These are phyloP conservation scores for Mythimna vitellina DNA, from an alignment of 2,888 invertebrate genomes.

Conservation along the genomic window DNA sequence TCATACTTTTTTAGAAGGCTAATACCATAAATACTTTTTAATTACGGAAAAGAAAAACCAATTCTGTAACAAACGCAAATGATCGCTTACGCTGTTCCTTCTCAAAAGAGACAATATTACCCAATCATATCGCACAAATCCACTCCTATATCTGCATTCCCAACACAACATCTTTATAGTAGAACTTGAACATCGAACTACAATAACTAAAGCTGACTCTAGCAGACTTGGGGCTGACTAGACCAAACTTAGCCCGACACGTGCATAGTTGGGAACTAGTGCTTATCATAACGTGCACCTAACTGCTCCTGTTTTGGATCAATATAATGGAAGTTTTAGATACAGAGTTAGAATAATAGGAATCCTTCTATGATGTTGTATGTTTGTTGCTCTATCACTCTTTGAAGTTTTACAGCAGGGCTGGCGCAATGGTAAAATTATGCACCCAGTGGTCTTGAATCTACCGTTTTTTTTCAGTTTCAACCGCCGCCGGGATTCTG, in stretches of 20 bases:
- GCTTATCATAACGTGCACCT: conserved; percentile 33
- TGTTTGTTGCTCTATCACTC: not conserved
- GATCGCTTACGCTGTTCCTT: no score
- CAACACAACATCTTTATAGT: conserved; percentile 21
- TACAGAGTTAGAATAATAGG: not conserved
- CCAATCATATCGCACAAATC: not conserved
- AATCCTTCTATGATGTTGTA: not conserved
- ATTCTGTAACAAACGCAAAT: no score
- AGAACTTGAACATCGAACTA: conserved; percentile 21
- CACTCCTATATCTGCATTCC: conserved; percentile 6
- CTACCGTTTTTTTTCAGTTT: no score
- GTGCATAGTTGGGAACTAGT: conserved; percentile 50
- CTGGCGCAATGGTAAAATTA: no score
- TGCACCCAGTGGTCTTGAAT: no score
- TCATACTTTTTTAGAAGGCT: no score
- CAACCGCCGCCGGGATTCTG: no score
- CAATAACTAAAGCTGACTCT: conserved; percentile 29
- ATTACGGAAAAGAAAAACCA: no score
- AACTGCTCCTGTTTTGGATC: conserved; percentile 22
- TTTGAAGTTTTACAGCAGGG: no score
- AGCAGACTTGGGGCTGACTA: conserved; percentile 32
- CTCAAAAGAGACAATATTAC: not conserved
- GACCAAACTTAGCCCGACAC: conserved; percentile 45
- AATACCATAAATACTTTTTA: no score
- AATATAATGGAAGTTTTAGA: conserved; percentile 27